A percentile compares a stretch with the other conserved stretches of the same genome.
Conservation (phyloP, 2,797 vertebrate species). For the Numenius phaeopus region DNA sequence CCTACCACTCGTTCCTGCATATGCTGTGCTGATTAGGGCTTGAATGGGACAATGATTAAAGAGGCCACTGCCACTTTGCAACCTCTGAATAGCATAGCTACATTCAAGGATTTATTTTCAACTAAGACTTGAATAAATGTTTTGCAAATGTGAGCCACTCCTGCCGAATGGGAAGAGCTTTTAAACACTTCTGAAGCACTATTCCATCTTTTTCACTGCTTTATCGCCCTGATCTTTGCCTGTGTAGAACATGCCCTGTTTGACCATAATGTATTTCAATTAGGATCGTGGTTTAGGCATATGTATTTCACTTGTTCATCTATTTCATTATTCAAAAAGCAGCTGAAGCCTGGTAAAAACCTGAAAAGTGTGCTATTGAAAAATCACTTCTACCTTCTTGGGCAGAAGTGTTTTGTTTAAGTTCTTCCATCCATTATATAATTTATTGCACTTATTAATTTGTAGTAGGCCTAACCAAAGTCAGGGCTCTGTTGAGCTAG, state of each 20-base stretch:
- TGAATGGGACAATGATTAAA: constrained; percentile 79
- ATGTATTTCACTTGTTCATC: constrained; percentile 50
- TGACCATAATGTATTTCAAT: constrained; percentile 40
- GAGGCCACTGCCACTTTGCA: constrained; percentile 60
- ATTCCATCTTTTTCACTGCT: background rate
- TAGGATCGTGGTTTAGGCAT: background rate
- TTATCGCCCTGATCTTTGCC: background rate
- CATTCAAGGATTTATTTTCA: constrained; percentile 74
- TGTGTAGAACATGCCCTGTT: background rate
- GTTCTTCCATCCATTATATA: constrained; percentile 6
- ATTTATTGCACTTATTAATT: constrained; percentile 17
- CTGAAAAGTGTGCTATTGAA: constrained; percentile 13
- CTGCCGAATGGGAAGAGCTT: constrained; percentile 57
- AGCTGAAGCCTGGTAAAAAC: background rate
- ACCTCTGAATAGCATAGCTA: constrained; percentile 60
- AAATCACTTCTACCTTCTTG: background rate
- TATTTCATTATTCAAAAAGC: constrained; percentile 38
- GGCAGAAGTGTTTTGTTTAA: constrained; percentile 20
- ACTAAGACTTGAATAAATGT: constrained; percentile 77
- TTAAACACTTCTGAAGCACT: constrained; percentile 38
- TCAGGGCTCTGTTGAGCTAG: background rate
- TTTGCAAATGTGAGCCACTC: constrained; percentile 74
- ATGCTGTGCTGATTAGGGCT: constrained; percentile 73
- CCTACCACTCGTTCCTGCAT: constrained; percentile 53
- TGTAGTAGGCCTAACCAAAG: background rate